phyloP scores from a whole-genome alignment of 1,140 invertebrate genomes.

The Euschistus heros region DNA sequence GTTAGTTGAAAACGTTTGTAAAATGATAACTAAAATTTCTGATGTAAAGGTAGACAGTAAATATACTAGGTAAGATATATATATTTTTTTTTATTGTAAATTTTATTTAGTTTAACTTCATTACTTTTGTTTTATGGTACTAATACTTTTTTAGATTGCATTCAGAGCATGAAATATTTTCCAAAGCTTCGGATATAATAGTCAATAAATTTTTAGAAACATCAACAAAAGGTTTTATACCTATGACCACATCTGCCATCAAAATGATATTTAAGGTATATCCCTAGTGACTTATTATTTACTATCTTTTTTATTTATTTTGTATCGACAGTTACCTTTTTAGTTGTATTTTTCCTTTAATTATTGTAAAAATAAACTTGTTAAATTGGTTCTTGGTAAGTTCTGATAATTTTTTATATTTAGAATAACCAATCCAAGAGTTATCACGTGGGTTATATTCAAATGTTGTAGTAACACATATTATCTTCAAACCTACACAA shows the following conservation, averaged over 20 bases:
- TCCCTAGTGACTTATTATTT: neutral
- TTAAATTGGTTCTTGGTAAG: too few relatives aligned
- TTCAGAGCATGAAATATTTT: neutral
- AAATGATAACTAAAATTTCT: constrained; percentile 43
- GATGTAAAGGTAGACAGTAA: constrained; percentile 31
- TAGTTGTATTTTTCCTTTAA: constrained; percentile 36
- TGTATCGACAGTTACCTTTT: too few relatives aligned
- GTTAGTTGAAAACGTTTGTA: constrained; percentile 47
- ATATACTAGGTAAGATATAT: constrained; percentile 18
- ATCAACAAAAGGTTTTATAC: neutral
- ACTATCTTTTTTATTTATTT: too few relatives aligned
- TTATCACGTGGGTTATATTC: too few relatives aligned
- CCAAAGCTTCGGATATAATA: neutral
- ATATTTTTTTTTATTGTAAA: neutral
- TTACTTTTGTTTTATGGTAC: neutral
- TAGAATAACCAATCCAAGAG: too few relatives aligned
- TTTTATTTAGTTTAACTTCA: neutral
- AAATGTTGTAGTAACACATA: too few relatives aligned
- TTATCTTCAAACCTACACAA: too few relatives aligned
- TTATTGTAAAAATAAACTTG: constrained; percentile 13
- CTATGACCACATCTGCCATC: neutral
- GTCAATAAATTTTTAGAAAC: neutral
- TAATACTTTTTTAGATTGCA: neutral
- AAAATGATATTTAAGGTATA: constrained; percentile 3
- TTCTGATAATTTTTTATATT: too few relatives aligned